Base-by-base conservation (phyloP, 2,113 vertebrate species). In the Hypanus sabinus region DNA sequence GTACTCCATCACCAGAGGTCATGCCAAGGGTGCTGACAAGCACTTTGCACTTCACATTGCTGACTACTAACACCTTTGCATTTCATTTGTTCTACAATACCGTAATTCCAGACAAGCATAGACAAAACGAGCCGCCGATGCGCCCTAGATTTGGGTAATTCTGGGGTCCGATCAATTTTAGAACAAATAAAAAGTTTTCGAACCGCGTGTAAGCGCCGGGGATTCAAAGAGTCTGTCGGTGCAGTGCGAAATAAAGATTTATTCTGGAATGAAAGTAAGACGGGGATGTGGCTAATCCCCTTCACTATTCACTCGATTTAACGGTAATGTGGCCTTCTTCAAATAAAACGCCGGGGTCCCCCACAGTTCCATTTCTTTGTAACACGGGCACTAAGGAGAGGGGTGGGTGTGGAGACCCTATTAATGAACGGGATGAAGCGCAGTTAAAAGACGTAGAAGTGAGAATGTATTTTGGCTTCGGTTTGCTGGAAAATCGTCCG, bases 221-320 rank as follows among this genome's bases (percentile, higher is more conserved):
- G 70, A 75, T 27, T 93, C 36, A 93, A 93, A 93, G 91, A 73
- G 70, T 5, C 55, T 22, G 20, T 73, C 91, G 33, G 70, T 5
- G 38, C 3, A 93, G 91, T 93, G 91, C 73, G 91, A 93, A 73
- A 92, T 92, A 91, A 91, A 36, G 88, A 91, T 91, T 62, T 33
- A 36, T 91, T 91, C 88, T 70, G 88, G 14, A 38, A 93, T 93
- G 91, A 93, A 93, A 93, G 91, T 75, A 75, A 75, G 70, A 73
- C 68, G 91, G 87, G 65, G 91, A 73, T 93, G 70, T 75, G 70
- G 91, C 68, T 93, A 93, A 93, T 93, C 91, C 91, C 62, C 70
- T 93, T 22, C 68, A 30, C 91, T 46, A 93, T 93, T 93, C 91
- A 75, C 33, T 73, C 24, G 91, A 27, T 14, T 24, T 71, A 93